Evolutionary conservation across 1,140 invertebrate species (phyloP).

Genomic region (Drosophila murphyi): DNA sequence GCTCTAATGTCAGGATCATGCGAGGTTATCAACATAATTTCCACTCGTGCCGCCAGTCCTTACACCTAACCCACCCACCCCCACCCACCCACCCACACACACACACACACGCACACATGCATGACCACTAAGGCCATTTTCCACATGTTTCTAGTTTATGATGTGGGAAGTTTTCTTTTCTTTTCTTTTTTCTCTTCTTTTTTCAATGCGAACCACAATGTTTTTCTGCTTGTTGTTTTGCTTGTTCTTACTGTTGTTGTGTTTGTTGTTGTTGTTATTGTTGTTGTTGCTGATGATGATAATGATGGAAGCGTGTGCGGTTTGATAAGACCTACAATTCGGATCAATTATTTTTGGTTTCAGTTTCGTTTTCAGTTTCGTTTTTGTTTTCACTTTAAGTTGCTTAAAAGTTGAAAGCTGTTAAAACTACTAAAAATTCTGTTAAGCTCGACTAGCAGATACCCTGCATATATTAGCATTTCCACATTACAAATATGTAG

Average conservation of each 20-base stretch:
- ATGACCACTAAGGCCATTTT: constrained; percentile 22
- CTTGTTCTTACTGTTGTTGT: no score
- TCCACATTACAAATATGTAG: no score
- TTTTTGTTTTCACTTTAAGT: constrained; percentile 15
- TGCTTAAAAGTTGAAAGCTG: constrained; percentile 5
- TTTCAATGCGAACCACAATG: constrained; percentile 7
- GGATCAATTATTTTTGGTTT: constrained; percentile 39
- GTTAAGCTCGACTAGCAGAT: no score
- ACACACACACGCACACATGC: constrained; percentile 9
- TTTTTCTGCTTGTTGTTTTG: neutral
- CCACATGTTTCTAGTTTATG: constrained; percentile 75
- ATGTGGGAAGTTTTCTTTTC: constrained; percentile 70
- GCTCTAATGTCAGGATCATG: constrained; percentile 81
- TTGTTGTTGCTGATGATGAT: constrained; percentile 15
- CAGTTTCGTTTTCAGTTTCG: constrained; percentile 14
- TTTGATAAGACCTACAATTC: constrained; percentile 67
- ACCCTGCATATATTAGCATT: no score
- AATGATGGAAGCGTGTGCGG: constrained; percentile 71
- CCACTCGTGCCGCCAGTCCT: constrained; percentile 49
- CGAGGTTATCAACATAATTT: constrained; percentile 81
- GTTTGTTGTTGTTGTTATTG: constrained; percentile 19
- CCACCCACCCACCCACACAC: neutral
- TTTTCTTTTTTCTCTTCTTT: constrained; percentile 1
- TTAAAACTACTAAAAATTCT: neutral
- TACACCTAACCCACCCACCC: neutral